Evolutionary conservation across 2,113 vertebrate genomes (phyloP).

Genomic region (Pantherophis guttatus): DNA sequence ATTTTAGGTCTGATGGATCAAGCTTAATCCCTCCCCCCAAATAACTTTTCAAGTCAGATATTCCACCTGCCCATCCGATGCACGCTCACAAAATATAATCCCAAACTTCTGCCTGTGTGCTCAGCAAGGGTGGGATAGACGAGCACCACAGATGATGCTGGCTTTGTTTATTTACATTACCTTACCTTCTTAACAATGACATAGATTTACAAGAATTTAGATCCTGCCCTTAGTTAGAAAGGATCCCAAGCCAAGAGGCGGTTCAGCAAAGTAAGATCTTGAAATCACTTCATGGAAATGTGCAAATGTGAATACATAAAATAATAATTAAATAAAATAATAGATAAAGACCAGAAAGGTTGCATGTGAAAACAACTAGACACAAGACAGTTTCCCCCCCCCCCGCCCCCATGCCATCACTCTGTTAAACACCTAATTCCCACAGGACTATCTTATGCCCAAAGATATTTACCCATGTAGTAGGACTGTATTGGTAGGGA

Average conservation of each 20-base stretch:
- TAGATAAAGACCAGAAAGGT: too few relatives aligned
- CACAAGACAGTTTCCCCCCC: too few relatives aligned
- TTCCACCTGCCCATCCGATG: background rate
- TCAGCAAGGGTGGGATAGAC: background rate
- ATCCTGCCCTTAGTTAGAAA: background rate
- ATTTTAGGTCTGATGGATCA: background rate
- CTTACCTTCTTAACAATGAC: background rate
- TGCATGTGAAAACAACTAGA: too few relatives aligned
- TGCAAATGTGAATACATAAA: too few relatives aligned
- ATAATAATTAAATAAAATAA: too few relatives aligned
- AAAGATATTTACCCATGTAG: background rate
- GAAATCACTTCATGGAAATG: background rate
- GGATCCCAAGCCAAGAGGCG: background rate
- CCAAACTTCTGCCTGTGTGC: background rate
- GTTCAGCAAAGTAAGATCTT: background rate
- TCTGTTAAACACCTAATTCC: background rate
- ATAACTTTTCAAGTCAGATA: background rate
- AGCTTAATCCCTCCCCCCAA: background rate
- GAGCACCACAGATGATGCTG: background rate
- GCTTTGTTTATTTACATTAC: background rate
- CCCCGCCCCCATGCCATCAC: background rate
- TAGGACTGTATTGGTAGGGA: background rate
- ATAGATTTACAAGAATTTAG: background rate
- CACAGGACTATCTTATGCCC: background rate
- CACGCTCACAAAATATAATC: background rate